These are phyloP conservation scores for Platanista minor DNA, from an alignment of 2,113 vertebrate species.

Conservation along the genomic window DNA sequence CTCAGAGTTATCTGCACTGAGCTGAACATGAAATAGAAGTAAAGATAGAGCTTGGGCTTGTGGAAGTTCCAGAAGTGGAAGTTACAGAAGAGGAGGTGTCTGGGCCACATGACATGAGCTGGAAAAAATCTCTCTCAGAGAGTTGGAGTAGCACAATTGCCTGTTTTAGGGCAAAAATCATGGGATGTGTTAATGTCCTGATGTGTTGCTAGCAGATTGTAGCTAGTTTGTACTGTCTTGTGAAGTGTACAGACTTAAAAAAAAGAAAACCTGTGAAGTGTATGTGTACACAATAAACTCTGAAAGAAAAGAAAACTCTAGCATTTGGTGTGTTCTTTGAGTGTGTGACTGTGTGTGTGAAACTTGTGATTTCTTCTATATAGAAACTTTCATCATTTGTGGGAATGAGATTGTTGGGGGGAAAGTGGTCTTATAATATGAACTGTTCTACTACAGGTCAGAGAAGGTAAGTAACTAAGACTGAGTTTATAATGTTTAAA, in stretches of 20 bases:
- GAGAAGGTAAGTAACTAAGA: slow-evolving; percentile 35
- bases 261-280: slow-evolving; percentile 73
- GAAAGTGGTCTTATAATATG: background rate
- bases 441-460: background rate
- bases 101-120: slow-evolving; percentile 54
- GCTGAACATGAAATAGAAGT: slow-evolving; percentile 53
- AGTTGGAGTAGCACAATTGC: slow-evolving; percentile 76
- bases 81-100: slow-evolving; percentile 48
- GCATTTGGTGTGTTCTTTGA: slow-evolving; percentile 37
- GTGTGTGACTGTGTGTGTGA: background rate
- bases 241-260: slow-evolving; percentile 84
- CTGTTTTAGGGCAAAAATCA: slow-evolving; percentile 84
- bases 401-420: background rate
- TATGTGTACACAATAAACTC: slow-evolving; percentile 84
- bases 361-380: background rate
- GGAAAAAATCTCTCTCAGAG: slow-evolving; percentile 78
- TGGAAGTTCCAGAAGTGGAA: slow-evolving; percentile 50
- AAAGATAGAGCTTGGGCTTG: slow-evolving; percentile 60
- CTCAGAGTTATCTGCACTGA: slow-evolving; percentile 35
- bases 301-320: slow-evolving; percentile 73
- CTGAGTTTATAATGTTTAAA: slow-evolving; percentile 23
- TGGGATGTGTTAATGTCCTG: slow-evolving; percentile 79
- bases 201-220: slow-evolving; percentile 82
- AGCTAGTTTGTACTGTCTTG: slow-evolving; percentile 84
- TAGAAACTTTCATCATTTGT: background rate